A percentile compares a stretch with the other conserved stretches of the same genome.
These are phyloP conservation scores for Antheraea yamamai DNA, from an alignment of 2,888 invertebrate species.

Conservation along the genomic window DNA sequence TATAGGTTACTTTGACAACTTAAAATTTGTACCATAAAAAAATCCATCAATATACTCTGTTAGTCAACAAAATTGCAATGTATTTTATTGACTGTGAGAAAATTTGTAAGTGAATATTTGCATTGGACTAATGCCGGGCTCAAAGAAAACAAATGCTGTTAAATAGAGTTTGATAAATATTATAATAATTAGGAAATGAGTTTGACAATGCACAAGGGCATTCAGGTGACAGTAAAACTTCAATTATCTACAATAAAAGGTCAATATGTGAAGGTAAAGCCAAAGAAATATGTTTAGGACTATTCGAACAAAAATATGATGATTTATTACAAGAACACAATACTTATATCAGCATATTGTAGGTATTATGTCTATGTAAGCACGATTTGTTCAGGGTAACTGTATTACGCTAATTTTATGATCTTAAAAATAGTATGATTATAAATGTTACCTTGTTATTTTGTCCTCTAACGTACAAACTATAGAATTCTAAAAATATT, in stretches of 20 bases:
- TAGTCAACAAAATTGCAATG: background rate
- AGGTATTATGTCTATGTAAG: background rate
- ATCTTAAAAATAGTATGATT: constrained; percentile 44
- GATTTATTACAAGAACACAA: background rate
- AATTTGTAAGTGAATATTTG: background rate
- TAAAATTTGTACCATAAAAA: background rate
- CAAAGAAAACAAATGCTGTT: background rate
- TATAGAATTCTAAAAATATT: constrained; percentile 81
- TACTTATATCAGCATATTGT: background rate
- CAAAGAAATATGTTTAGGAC: background rate
- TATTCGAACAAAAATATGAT: background rate
- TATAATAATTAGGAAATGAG: constrained; percentile 9
- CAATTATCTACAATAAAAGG: background rate
- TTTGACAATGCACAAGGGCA: constrained; percentile 3
- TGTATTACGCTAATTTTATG: constrained; percentile 12
- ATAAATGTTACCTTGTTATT: constrained; percentile 64
- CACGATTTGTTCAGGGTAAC: background rate
- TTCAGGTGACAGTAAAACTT: constrained; percentile 2
- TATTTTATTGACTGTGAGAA: background rate
- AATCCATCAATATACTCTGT: background rate
- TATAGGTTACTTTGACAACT: background rate
- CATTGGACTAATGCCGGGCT: background rate
- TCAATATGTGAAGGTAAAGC: background rate
- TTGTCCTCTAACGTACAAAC: constrained; percentile 72
- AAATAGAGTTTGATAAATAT: constrained; percentile 4